Conservation (phyloP, 2,888 invertebrate species). For the Nemotelus pantherinus region DNA sequence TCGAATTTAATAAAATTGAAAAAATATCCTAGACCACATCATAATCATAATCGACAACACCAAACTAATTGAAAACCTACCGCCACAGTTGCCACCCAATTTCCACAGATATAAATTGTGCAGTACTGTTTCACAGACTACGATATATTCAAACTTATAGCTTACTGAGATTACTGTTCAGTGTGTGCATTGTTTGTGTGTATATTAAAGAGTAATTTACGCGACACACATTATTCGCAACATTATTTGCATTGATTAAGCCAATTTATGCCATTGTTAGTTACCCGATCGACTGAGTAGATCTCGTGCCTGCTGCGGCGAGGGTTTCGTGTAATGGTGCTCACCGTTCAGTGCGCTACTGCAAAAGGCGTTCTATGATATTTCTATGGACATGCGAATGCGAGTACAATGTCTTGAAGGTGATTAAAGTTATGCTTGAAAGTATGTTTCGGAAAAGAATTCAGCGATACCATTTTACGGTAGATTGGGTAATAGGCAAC, state of each 20-base stretch:
- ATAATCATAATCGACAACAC: neutral
- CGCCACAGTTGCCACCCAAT: constrained; percentile 1
- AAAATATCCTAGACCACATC: neutral
- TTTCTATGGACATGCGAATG: too few relatives aligned
- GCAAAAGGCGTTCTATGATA: too few relatives aligned
- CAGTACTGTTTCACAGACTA: too few relatives aligned
- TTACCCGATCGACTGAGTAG: constrained; percentile 16
- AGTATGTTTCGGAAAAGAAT: neutral
- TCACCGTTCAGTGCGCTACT: too few relatives aligned
- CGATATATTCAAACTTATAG: too few relatives aligned
- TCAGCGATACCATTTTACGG: neutral
- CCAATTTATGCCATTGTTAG: constrained; percentile 45
- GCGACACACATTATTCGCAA: constrained; percentile 41
- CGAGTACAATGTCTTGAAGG: too few relatives aligned
- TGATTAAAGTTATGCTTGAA: too few relatives aligned
- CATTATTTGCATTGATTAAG: constrained; percentile 43
- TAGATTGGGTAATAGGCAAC: neutral
- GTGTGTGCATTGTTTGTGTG: constrained; percentile 19
- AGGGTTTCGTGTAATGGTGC: too few relatives aligned
- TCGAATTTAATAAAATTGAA: too few relatives aligned
- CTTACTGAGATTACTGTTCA: neutral
- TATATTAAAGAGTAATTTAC: constrained; percentile 41
- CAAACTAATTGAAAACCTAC: neutral
- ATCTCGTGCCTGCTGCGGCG: neutral
- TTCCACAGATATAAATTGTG: neutral